Evolutionary conservation across 2,797 vertebrate genomes (phyloP), one percentile per base, ranked within the genome.

Genomic region (Micromesistius poutassou): DNA sequence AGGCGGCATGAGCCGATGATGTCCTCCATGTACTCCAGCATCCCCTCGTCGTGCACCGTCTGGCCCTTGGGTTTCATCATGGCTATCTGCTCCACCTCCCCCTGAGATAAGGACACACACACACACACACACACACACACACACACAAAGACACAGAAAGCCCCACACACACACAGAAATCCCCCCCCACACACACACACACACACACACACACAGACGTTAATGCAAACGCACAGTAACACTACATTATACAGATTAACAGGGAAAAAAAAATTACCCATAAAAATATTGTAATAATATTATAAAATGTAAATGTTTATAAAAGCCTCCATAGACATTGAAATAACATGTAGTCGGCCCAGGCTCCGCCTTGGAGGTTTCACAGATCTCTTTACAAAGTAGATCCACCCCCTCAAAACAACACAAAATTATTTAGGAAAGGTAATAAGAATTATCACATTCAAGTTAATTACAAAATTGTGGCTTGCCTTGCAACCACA

Each of bases 21-120:
- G 84, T 99, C 98, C 93, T 99, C 98, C 84, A 99, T 89, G 80
- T 97, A 99, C 77, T 99, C 98, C 79, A 99, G 93, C 98, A 99
- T 98, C 16, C 98, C 98, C 83, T 99, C 98, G 0, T 98, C 96
- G 2, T 99, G 97, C 84, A 97, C 96, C 0, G 95, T 97, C 91
- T 99, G 97, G 75, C 96, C 98, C 93, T 97, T 98, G 9, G 98
- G 95, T 86, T 98, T 99, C 98, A 99, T 99, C 98, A 99, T 96
- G 70, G 98, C 94, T 12, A 99, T 99, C 82, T 99, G 98, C 87
- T 99, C 98, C 86, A 99, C 98, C 94, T 99, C 98, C 16, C 98
- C 98, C 98, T 99, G 91, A 19, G 68, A 71, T 77, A 84, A 7
- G n/a, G n/a, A 82, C 62, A 19, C 46, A 55, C 46, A 55, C 46